Conservation (phyloP, 2,113 vertebrate genomes). For the Probosciger aterrimus region DNA sequence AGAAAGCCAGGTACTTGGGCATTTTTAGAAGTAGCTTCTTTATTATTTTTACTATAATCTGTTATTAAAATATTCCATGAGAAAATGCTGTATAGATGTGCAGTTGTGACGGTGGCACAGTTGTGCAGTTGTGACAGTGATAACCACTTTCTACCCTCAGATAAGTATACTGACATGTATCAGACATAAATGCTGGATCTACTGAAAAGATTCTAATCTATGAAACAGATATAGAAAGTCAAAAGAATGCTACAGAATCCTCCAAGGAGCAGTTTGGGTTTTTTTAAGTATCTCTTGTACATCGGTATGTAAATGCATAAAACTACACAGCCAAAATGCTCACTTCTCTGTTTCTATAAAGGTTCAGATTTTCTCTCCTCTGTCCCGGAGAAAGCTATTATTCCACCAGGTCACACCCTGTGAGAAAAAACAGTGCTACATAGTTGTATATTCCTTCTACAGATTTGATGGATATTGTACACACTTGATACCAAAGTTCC, state of each 20-base stretch:
- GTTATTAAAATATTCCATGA: not conserved
- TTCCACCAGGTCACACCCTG: not conserved
- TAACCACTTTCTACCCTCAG: not conserved
- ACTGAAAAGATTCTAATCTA: not conserved
- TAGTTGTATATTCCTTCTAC: not conserved
- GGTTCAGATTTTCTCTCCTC: not conserved
- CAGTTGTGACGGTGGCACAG: not conserved
- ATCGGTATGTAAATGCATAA: not conserved
- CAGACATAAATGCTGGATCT: not conserved
- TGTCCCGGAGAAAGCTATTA: not conserved
- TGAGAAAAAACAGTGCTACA: not conserved
- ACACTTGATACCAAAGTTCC: fast-evolving
- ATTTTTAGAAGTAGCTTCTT: not conserved
- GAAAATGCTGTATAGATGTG: not conserved
- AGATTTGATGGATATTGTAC: not conserved
- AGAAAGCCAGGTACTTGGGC: not conserved
- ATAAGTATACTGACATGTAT: not conserved
- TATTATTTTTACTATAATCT: not conserved
- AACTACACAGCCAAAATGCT: fast-evolving
- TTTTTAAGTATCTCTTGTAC: not conserved
- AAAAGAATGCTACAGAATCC: not conserved
- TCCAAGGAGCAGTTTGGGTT: not conserved
- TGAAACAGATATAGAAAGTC: not conserved
- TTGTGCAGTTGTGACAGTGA: not conserved
- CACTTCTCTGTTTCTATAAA: not conserved